A percentile compares a stretch with the other conserved stretches of the same genome.
These are phyloP conservation scores for Zaprionus obscuricornis DNA, from an alignment of 2,888 invertebrate species.

Conservation along the genomic window DNA sequence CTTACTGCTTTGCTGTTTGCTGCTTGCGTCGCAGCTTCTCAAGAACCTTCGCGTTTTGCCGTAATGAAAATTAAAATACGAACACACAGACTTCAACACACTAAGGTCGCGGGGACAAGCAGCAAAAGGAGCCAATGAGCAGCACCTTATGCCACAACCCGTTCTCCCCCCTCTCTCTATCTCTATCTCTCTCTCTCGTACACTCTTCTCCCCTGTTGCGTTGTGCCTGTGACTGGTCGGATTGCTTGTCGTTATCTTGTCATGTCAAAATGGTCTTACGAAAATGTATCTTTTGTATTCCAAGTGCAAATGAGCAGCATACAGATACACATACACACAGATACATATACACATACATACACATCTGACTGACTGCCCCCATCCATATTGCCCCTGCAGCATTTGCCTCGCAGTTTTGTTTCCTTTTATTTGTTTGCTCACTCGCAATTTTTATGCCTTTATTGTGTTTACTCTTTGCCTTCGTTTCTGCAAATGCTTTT, in stretches of 20 bases:
- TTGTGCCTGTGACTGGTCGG: constrained; percentile 47
- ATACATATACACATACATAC: constrained; percentile 24
- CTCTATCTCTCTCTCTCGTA: not conserved
- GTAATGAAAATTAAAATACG: constrained; percentile 80
- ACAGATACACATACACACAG: constrained; percentile 44
- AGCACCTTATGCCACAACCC: constrained; percentile 42
- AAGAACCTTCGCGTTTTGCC: constrained; percentile 68
- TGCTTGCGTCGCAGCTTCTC: constrained; percentile 54
- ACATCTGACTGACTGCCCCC: constrained; percentile 6
- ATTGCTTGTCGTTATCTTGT: constrained; percentile 81
- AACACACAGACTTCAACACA: constrained; percentile 63
- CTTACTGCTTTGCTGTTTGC: constrained; percentile 4
- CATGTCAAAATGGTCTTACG: constrained; percentile 81
- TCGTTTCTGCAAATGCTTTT: constrained; percentile 78
- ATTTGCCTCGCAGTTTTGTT: constrained; percentile 43
- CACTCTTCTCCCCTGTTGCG: not conserved
- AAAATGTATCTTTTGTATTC: constrained; percentile 80
- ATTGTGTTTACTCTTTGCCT: constrained; percentile 76
- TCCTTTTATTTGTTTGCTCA: constrained; percentile 74
- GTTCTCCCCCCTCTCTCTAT: not conserved
- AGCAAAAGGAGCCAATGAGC: constrained; percentile 66
- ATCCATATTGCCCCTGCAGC: not conserved
- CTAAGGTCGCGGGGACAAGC: constrained; percentile 65
- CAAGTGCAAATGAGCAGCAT: constrained; percentile 80
- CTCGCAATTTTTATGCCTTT: constrained; percentile 79